phyloP scores from a whole-genome alignment of 2,113 vertebrate genomes.

The Sander vitreus region DNA sequence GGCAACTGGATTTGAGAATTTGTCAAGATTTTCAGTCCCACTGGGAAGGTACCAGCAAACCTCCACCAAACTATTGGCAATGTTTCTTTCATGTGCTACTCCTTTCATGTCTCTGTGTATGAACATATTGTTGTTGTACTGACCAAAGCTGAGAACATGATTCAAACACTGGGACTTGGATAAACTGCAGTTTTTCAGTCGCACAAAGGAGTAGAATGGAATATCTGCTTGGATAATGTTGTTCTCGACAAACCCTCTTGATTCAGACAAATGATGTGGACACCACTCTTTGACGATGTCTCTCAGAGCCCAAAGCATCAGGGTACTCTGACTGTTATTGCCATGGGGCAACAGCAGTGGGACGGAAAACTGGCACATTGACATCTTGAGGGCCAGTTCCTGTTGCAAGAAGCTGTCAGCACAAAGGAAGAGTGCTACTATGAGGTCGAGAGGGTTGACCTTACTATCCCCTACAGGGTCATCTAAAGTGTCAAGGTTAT shows the following conservation, averaged over 20 bases:
- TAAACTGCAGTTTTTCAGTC: constrained; percentile 75
- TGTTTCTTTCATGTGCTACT: constrained; percentile 52
- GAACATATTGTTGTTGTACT: constrained; percentile 76
- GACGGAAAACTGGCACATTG: constrained; percentile 83
- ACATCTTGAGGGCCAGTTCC: constrained; percentile 82
- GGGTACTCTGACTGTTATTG: constrained; percentile 63
- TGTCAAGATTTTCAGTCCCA: constrained; percentile 37
- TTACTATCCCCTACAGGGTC: background rate
- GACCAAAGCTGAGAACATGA: constrained; percentile 68
- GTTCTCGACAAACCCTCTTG: constrained; percentile 56
- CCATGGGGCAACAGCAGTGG: constrained; percentile 82
- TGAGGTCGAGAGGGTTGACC: constrained; percentile 77
- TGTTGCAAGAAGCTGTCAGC: constrained; percentile 81
- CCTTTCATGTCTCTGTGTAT: constrained; percentile 71
- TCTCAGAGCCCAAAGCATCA: constrained; percentile 82
- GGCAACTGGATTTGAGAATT: constrained; percentile 69
- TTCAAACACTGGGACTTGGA: constrained; percentile 85
- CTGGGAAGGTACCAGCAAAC: constrained; percentile 81
- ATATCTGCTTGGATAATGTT: constrained; percentile 64
- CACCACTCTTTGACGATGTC: constrained; percentile 71
- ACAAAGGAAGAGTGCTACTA: constrained; percentile 79
- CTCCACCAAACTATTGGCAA: constrained; percentile 82
- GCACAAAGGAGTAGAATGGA: constrained; percentile 83
- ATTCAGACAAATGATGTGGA: constrained; percentile 37
- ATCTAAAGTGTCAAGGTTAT: background rate